Percentiles rank a stretch among this genome's conserved stretches.
These are phyloP conservation scores for Drosophila subobscura DNA, from an alignment of 1,140 invertebrate genomes.

Conservation along the genomic window DNA sequence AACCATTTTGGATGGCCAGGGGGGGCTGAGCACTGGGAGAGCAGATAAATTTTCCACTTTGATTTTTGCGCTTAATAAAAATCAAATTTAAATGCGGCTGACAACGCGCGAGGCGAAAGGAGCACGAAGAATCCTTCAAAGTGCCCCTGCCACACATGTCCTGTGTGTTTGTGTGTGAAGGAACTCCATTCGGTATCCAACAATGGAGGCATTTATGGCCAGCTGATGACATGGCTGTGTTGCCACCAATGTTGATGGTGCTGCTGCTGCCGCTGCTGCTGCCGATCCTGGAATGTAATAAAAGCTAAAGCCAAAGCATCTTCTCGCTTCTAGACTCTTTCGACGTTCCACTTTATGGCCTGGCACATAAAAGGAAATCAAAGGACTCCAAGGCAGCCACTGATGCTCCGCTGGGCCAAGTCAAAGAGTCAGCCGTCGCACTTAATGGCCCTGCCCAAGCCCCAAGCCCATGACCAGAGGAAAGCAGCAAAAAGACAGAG, in stretches of 20 bases:
- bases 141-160: background rate
- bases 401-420: conserved; percentile 13
- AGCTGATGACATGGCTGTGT: conserved; percentile 46
- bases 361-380: conserved; percentile 72
- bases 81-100: conserved; percentile 81
- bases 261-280: conserved; percentile 15
- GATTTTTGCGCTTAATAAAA: conserved; percentile 80
- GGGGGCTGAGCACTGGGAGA: background rate
- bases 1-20: conserved; percentile 28
- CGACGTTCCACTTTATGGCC: conserved; percentile 64
- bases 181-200: conserved; percentile 5
- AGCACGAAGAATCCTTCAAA: background rate
- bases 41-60: conserved; percentile 76
- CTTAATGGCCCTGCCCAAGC: conserved; percentile 24
- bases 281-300: conserved; percentile 66
- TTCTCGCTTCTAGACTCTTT: conserved; percentile 29
- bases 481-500: conserved; percentile 24
- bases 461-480: conserved; percentile 1
- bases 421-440: conserved; percentile 56
- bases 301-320: conserved; percentile 45
- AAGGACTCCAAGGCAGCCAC: conserved; percentile 33
- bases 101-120: conserved; percentile 61
- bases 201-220: conserved; percentile 48
- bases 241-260: background rate
- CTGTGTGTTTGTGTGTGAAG: conserved; percentile 13